Evolutionary conservation across 2,113 vertebrate genomes (phyloP).

Genomic region (Cariama cristata): DNA sequence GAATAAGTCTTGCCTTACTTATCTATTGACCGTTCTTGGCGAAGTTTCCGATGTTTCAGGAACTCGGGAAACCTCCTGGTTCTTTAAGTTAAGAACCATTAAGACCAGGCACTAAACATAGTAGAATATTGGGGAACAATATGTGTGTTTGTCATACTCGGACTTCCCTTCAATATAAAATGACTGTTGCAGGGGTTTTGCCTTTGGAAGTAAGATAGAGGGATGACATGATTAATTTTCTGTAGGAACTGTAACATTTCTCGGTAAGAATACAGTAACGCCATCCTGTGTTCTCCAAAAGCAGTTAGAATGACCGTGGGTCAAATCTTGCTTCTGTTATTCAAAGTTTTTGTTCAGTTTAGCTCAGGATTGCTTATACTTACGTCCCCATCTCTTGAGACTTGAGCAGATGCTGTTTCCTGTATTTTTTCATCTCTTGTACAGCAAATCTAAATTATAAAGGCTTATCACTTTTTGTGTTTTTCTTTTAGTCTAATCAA

Average conservation of each 20-base stretch:
- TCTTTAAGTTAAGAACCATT: neutral
- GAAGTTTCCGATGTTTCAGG: neutral
- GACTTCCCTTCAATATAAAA: neutral
- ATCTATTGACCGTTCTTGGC: neutral
- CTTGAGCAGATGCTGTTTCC: neutral
- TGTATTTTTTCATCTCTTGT: neutral
- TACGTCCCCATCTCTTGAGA: neutral
- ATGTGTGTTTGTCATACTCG: neutral
- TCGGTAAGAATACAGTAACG: neutral
- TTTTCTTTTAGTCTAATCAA: conserved; percentile 26
- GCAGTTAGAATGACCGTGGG: neutral
- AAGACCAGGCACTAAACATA: neutral
- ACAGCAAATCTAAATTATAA: conserved; percentile 17
- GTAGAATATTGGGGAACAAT: neutral
- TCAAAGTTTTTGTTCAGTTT: neutral
- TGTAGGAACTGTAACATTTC: neutral
- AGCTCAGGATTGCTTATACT: neutral
- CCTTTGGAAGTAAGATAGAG: neutral
- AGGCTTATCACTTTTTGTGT: neutral
- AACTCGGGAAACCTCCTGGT: fast-evolving
- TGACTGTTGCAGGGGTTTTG: neutral
- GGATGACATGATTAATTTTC: neutral
- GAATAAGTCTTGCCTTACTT: neutral
- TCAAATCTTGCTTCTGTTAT: neutral
- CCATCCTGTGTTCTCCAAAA: neutral